phyloP scores from a whole-genome alignment of 1,140 invertebrate genomes.

The Lepidotrigona ventralis region DNA sequence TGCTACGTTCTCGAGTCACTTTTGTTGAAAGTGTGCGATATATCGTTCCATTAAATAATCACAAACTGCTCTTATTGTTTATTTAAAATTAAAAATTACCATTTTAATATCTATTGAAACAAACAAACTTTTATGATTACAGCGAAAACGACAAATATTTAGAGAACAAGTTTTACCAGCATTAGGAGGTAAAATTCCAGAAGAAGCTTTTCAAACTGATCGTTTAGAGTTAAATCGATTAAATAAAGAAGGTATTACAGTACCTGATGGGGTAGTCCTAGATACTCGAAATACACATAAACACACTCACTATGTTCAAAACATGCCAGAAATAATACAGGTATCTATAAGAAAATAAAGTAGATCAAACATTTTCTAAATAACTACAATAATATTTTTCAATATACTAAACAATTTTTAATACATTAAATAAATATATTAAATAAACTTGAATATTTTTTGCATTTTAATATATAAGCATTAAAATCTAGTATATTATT shows the following conservation, averaged over 20 bases:
- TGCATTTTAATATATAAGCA: neutral
- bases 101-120: neutral
- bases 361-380: neutral
- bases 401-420: no score
- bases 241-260: conserved; percentile 83
- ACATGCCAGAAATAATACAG: conserved; percentile 72
- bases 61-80: no score
- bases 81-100: no score
- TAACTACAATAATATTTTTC: no score
- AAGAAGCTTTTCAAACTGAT: conserved; percentile 83
- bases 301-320: conserved; percentile 68
- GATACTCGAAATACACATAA: conserved; percentile 75
- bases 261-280: conserved; percentile 82
- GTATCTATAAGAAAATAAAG: conserved; percentile 50
- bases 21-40: no score
- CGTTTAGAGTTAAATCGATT: conserved; percentile 83
- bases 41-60: no score
- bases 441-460: no score
- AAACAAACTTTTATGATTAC: conserved; percentile 15
- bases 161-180: conserved; percentile 84
- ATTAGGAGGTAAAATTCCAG: conserved; percentile 84
- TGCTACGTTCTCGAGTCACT: no score
- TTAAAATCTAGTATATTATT: no score
- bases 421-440: no score
- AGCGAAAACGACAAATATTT: conserved; percentile 84